Conservation (phyloP, 2,113 vertebrate species). For the Gallinago jamesoni region DNA sequence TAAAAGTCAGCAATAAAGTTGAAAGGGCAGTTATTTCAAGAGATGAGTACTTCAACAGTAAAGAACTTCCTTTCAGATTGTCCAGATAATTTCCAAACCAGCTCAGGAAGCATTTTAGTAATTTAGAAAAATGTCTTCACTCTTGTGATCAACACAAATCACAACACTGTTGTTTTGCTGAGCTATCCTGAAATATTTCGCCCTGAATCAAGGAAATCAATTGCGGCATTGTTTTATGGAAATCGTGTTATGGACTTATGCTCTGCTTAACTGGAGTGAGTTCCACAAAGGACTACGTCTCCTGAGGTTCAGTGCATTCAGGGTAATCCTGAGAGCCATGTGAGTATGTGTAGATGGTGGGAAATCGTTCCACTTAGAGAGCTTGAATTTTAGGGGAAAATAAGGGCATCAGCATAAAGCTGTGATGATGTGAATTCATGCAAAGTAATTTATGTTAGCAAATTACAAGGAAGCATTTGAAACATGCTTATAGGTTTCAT, state of each 20-base stretch:
- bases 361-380: background rate
- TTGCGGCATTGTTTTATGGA: background rate
- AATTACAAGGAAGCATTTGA: background rate
- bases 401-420: background rate
- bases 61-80: background rate
- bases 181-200: background rate
- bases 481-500: background rate
- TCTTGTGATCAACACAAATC: background rate
- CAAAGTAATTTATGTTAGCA: background rate
- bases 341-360: background rate
- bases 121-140: background rate
- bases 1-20: background rate
- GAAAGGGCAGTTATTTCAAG: conserved; percentile 14
- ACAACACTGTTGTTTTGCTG: background rate
- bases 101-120: background rate
- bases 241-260: background rate
- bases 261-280: background rate
- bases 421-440: background rate
- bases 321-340: background rate
- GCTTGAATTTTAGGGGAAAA: background rate
- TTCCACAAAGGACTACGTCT: background rate
- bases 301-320: background rate
- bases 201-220: background rate
- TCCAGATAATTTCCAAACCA: background rate
- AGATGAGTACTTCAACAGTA: background rate